Evolutionary conservation across 2,113 vertebrate species (phyloP), one percentile per base, ranked within the genome.

Genomic region (Chloropsis cyanopogon): DNA sequence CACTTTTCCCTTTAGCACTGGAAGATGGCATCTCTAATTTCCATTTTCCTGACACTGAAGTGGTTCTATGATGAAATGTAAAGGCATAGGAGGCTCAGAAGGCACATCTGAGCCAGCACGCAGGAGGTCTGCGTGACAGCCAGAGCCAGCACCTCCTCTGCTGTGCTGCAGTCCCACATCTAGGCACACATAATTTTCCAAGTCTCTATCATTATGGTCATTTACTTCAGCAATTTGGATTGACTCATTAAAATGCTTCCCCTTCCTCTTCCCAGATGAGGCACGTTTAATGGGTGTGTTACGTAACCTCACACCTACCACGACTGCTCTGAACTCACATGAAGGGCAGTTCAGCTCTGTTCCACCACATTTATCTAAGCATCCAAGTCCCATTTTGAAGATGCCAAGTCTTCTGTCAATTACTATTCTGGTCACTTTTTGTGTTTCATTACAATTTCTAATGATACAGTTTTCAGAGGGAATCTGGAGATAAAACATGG

Each of bases 371-470:
- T 86, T 87, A 91, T 95, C 33, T 83, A 42, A 86, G 60, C 46
- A 92, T 61, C 90, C 73, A 47, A 20, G 16, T 54, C 61, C 28
- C 76, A 85, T 96, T 96, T 90, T 86, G 80, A 91, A 77, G 81
- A 91, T 81, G 78, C 65, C 63, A 86, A 93, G 71, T 54, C 25
- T 89, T 87, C 82, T 92, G 92, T 82, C 88, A 76, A 93, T 98
- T 97, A 96, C 65, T 72, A 97, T 97, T 96, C 96, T 56, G 86
- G 92, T 96, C 96, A 97, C 64, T 93, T 86, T 64, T 42, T 54
- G 65, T 95, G 78, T 96, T 96, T 81, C 79, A 96, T 96, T 97
- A 95, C 95, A 95, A 96, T 95, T 96, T 94, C 88, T 92, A 98
- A 98, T 93, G 92, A 97, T 95, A 68, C 17, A 42, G 71, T 96